These are phyloP conservation scores for Erethizon dorsatum DNA, from an alignment of 2,797 vertebrate species.

Conservation along the genomic window DNA sequence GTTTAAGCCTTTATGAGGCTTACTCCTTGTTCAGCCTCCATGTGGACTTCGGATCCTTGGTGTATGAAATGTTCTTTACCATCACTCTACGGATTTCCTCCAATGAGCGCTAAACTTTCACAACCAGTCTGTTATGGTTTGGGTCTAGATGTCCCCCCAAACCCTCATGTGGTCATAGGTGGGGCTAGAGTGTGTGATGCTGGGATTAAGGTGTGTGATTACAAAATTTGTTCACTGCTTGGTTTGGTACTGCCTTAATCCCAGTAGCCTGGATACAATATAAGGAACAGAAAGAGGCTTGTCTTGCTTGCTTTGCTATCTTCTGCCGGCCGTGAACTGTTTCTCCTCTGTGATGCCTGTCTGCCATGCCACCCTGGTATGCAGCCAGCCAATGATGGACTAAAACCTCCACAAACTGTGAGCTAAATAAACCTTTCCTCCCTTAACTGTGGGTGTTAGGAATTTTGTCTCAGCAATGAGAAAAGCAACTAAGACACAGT, in stretches of 20 bases:
- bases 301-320: background rate
- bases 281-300: background rate
- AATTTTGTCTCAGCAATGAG: background rate
- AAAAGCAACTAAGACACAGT: background rate
- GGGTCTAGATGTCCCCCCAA: background rate
- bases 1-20: background rate
- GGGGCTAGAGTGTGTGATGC: background rate
- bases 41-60: slow-evolving; percentile 19
- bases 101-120: background rate
- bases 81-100: background rate
- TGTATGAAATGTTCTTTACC: background rate
- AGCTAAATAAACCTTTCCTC: background rate
- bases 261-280: background rate
- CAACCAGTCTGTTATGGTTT: background rate
- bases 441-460: background rate
- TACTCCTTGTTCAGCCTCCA: background rate
- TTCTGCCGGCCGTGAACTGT: background rate
- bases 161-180: background rate
- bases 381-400: background rate
- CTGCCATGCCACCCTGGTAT: background rate
- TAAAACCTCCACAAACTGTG: background rate
- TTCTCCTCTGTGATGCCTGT: background rate
- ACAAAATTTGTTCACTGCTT: background rate
- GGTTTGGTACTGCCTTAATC: background rate
- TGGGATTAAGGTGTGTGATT: background rate